phyloP scores from a whole-genome alignment of 2,113 vertebrate genomes.

The Hypocryptadius cinnamomeus region DNA sequence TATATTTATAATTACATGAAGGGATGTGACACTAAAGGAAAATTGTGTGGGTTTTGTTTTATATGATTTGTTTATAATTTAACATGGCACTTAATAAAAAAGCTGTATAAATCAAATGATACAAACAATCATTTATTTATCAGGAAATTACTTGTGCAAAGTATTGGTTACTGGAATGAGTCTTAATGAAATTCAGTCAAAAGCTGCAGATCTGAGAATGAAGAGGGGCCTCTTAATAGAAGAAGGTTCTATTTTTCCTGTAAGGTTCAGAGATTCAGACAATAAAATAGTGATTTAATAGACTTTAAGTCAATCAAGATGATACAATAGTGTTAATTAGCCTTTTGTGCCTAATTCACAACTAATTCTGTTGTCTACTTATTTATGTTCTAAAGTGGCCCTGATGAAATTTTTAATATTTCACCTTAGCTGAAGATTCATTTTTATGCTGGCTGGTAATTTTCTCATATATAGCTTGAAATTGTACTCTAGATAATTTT shows the following conservation, averaged over 20 bases:
- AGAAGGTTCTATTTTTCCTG: slow-evolving; percentile 49
- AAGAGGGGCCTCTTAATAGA: slow-evolving; percentile 40
- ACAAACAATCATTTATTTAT: slow-evolving; percentile 32
- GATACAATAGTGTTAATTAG: slow-evolving; percentile 74
- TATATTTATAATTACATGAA: background rate
- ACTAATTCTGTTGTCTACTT: slow-evolving; percentile 70
- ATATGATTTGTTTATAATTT: slow-evolving; percentile 31
- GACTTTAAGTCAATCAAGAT: slow-evolving; percentile 62
- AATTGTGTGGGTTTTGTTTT: background rate
- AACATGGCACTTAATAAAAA: slow-evolving; percentile 38
- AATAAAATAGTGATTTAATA: slow-evolving; percentile 71
- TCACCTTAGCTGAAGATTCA: slow-evolving; percentile 53
- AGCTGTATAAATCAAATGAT: slow-evolving; percentile 25
- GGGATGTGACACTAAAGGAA: background rate
- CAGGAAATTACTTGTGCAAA: slow-evolving; percentile 49
- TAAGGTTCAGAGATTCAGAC: slow-evolving; percentile 51
- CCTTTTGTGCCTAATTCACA: slow-evolving; percentile 64
- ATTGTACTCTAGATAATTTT: slow-evolving; percentile 71
- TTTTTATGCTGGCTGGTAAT: slow-evolving; percentile 65
- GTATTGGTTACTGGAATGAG: slow-evolving; percentile 21
- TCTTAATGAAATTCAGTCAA: slow-evolving; percentile 52
- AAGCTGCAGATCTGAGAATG: slow-evolving; percentile 11
- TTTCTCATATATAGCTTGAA: slow-evolving; percentile 69
- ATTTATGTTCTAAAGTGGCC: slow-evolving; percentile 68
- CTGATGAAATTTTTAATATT: slow-evolving; percentile 69